phyloP scores from a whole-genome alignment of 2,113 vertebrate species.

The Microtus pennsylvanicus region DNA sequence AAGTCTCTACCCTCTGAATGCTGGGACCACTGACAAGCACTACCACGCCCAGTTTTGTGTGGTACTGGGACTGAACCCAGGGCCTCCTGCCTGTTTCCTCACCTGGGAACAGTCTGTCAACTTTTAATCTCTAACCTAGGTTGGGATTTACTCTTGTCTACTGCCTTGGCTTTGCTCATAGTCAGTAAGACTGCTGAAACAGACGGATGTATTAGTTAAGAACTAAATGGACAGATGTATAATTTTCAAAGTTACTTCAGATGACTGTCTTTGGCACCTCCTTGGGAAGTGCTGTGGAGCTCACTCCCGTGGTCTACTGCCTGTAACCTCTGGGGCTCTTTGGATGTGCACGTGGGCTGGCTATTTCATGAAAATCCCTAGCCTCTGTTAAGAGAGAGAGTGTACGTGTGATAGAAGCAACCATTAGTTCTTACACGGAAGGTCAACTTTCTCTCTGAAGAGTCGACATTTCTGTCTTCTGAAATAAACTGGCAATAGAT shows the following conservation, averaged over 20 bases:
- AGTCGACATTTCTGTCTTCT: neutral
- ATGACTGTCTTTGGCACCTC: neutral
- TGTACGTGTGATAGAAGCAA: neutral
- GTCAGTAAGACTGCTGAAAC: neutral
- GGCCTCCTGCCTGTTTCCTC: neutral
- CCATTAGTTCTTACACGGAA: neutral
- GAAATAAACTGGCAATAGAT: neutral
- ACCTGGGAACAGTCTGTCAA: neutral
- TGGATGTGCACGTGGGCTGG: neutral
- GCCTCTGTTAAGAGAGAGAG: neutral
- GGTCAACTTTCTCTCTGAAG: neutral
- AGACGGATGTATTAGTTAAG: neutral
- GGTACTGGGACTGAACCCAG: neutral
- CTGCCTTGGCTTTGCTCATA: slow-evolving; percentile 1
- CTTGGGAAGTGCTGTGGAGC: neutral
- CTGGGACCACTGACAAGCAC: neutral
- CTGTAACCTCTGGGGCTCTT: neutral
- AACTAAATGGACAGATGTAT: neutral
- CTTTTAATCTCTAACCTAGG: neutral
- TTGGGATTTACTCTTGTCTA: neutral
- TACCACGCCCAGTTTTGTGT: neutral
- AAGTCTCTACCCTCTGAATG: too few species aligned
- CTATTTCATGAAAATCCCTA: neutral
- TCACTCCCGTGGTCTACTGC: neutral
- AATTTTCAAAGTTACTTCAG: neutral